phyloP scores from a whole-genome alignment of 2,888 invertebrate species.

The Ecliptopera silaceata region DNA sequence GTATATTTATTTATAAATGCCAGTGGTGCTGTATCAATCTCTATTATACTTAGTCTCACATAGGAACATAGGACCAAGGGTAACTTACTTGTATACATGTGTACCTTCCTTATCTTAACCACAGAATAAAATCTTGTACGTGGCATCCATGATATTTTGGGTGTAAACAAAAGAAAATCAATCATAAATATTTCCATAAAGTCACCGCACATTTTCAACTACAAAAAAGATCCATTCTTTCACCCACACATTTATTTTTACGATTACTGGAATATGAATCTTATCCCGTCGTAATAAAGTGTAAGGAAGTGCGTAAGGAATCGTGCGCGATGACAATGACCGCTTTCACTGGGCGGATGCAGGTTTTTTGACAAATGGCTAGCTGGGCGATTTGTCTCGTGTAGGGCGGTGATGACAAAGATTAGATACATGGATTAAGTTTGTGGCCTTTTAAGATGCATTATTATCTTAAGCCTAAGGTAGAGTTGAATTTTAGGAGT shows the following conservation, averaged over 20 bases:
- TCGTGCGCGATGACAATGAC: constrained; percentile 60
- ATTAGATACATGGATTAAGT: constrained; percentile 38
- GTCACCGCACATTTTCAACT: constrained; percentile 43
- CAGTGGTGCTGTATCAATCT: no score
- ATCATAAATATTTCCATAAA: not conserved
- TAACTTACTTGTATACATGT: no score
- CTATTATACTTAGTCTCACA: no score
- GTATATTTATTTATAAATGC: no score
- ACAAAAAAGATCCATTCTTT: constrained; percentile 46
- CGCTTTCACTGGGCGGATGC: constrained; percentile 78
- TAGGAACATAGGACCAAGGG: no score
- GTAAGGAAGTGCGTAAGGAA: constrained; percentile 33
- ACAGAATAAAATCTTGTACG: no score
- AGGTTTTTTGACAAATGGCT: constrained; percentile 83
- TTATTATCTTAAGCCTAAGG: no score
- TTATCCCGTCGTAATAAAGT: constrained; percentile 46
- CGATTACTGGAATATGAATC: constrained; percentile 40
- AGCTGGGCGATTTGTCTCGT: constrained; percentile 79
- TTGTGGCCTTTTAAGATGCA: no score
- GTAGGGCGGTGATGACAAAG: constrained; percentile 70
- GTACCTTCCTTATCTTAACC: no score
- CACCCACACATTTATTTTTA: constrained; percentile 23
- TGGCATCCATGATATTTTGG: no score
- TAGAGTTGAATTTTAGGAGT: no score
- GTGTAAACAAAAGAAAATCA: not conserved